These are phyloP conservation scores for Rousettus leschenaultii DNA, from an alignment of 2,113 vertebrate species.

Conservation along the genomic window DNA sequence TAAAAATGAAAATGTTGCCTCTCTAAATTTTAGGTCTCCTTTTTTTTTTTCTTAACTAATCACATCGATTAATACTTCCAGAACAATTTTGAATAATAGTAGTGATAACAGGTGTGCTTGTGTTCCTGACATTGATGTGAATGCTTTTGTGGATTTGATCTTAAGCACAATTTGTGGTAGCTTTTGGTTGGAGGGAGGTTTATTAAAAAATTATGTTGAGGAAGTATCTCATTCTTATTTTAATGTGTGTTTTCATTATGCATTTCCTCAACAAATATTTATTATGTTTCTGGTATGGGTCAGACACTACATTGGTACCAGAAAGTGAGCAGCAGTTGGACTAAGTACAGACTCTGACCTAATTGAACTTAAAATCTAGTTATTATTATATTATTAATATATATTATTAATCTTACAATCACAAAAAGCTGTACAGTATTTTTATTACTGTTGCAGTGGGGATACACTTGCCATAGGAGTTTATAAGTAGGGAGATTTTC, in stretches of 20 bases:
- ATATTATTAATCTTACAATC: background rate
- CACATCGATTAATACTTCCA: background rate
- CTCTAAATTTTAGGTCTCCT: background rate
- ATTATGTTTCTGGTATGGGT: background rate
- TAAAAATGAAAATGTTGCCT: background rate
- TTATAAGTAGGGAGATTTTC: background rate
- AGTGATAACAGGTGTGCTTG: background rate
- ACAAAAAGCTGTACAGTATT: background rate
- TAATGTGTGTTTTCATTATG: slow-evolving; percentile 1
- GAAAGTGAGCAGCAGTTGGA: background rate
- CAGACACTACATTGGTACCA: background rate
- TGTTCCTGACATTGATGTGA: background rate
- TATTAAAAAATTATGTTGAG: background rate
- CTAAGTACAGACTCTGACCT: background rate
- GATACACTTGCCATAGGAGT: background rate
- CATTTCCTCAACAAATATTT: background rate
- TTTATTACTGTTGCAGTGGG: background rate
- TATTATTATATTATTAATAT: background rate
- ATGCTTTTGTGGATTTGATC: background rate
- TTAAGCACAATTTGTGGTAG: background rate
- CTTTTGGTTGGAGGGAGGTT: slow-evolving; percentile 7
- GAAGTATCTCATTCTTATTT: background rate
- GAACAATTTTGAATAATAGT: background rate
- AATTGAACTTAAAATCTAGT: background rate
- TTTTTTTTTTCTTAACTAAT: background rate